Conservation (phyloP, 1,140 invertebrate species). For the Helicoverpa armigera region DNA sequence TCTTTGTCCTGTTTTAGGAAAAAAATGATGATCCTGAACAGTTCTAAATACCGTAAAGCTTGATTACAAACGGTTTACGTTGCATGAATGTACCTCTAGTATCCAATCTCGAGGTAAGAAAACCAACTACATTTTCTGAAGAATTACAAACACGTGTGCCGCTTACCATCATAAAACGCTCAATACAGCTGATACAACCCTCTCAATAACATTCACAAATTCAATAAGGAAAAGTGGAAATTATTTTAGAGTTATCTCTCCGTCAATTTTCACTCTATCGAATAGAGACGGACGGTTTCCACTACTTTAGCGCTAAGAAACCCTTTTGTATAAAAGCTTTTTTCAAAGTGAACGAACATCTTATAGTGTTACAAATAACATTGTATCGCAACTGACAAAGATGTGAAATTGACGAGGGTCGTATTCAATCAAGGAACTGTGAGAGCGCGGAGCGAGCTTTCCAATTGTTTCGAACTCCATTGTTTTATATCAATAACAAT, state of each 20-base stretch:
- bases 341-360: constrained; percentile 23
- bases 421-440: constrained; percentile 28
- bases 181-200: not conserved
- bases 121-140: too few species aligned
- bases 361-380: constrained; percentile 40
- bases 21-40: too few species aligned
- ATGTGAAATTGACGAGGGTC: constrained; percentile 57
- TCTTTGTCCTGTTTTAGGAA: too few species aligned
- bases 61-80: too few species aligned
- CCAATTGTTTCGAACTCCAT: constrained; percentile 39
- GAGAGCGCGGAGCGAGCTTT: constrained; percentile 9
- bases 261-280: constrained; percentile 31
- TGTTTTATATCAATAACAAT: constrained; percentile 47
- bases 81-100: too few species aligned
- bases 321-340: constrained; percentile 16
- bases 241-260: constrained; percentile 24
- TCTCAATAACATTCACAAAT: not conserved
- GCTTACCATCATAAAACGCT: not conserved
- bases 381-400: constrained; percentile 33
- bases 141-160: not conserved
- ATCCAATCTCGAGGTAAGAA: too few species aligned
- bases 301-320: not conserved
- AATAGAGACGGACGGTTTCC: not conserved
- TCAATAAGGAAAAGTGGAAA: constrained; percentile 6
- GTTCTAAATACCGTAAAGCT: too few species aligned